A percentile compares a stretch with the other conserved stretches of the same genome.
phyloP scores from a whole-genome alignment of 2,797 vertebrate genomes.

The Acanthiza pusilla region DNA sequence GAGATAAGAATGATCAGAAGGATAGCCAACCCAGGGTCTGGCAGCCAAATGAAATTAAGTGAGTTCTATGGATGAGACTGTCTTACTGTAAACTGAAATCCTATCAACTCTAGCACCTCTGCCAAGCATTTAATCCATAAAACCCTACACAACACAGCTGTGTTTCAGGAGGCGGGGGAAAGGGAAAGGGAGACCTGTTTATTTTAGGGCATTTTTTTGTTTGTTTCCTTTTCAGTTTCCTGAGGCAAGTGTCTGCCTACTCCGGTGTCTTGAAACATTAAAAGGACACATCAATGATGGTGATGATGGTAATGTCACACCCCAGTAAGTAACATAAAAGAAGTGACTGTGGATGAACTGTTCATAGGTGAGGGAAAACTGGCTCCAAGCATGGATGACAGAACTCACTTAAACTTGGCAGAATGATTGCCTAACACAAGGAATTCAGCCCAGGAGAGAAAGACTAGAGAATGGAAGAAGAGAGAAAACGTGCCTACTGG shows the following conservation, averaged over 20 bases:
- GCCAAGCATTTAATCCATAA: slow-evolving; percentile 46
- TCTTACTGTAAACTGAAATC: slow-evolving; percentile 24
- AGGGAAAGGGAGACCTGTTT: background rate
- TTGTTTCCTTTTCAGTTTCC: background rate
- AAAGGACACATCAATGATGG: background rate
- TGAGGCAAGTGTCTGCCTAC: background rate
- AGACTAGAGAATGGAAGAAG: background rate
- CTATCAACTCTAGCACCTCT: slow-evolving; percentile 14
- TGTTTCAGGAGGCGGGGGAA: background rate
- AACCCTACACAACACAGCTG: slow-evolving; percentile 37
- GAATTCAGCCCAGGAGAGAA: background rate
- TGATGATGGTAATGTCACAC: background rate
- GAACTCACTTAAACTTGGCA: background rate
- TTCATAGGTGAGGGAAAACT: background rate
- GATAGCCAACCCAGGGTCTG: background rate
- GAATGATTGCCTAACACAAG: background rate
- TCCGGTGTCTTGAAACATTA: background rate
- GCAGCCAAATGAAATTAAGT: slow-evolving; percentile 15
- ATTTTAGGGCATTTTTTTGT: background rate
- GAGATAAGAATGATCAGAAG: background rate
- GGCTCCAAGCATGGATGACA: background rate
- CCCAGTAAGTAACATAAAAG: background rate
- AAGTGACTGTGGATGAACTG: background rate
- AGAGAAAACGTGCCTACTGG: background rate
- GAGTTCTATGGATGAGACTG: background rate